A percentile compares a stretch with the other conserved stretches of the same genome.
phyloP scores from a whole-genome alignment of 2,888 invertebrate genomes.

The Dysmachus trigonus region DNA sequence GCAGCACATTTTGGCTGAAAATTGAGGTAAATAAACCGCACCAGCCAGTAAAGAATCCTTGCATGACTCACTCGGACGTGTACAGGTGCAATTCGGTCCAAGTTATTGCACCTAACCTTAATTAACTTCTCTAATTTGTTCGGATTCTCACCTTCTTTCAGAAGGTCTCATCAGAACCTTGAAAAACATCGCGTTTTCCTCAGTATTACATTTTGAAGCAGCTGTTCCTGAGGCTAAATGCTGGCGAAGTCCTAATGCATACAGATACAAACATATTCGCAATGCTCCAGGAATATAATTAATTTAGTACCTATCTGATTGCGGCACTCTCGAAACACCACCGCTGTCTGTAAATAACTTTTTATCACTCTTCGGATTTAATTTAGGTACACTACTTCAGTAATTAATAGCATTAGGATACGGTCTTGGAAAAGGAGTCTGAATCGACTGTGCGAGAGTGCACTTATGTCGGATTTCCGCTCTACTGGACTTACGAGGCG shows the following conservation, averaged over 20 bases:
- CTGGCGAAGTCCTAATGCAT: not conserved
- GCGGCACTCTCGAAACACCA: not conserved
- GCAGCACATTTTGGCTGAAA: not conserved
- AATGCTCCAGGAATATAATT: not conserved
- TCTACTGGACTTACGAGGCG: not conserved
- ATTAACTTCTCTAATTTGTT: constrained; percentile 16
- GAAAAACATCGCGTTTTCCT: not conserved
- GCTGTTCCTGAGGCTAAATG: not conserved
- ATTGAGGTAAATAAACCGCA: not conserved
- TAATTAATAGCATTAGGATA: not conserved
- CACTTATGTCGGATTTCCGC: constrained; percentile 1
- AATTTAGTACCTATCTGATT: not conserved
- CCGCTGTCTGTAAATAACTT: not conserved
- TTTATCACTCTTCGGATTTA: not conserved
- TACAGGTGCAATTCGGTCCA: not conserved
- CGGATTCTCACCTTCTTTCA: not conserved
- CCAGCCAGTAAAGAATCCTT: not conserved
- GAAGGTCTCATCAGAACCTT: not conserved
- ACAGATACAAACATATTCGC: not conserved
- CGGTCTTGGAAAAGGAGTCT: not conserved
- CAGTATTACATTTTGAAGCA: not conserved
- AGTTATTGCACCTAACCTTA: constrained; percentile 2
- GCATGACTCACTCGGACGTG: not conserved
- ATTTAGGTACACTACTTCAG: not conserved
- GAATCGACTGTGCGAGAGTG: not conserved